Evolutionary conservation across 2,797 vertebrate species (phyloP).

Genomic region (Pseudochromis fuscus): DNA sequence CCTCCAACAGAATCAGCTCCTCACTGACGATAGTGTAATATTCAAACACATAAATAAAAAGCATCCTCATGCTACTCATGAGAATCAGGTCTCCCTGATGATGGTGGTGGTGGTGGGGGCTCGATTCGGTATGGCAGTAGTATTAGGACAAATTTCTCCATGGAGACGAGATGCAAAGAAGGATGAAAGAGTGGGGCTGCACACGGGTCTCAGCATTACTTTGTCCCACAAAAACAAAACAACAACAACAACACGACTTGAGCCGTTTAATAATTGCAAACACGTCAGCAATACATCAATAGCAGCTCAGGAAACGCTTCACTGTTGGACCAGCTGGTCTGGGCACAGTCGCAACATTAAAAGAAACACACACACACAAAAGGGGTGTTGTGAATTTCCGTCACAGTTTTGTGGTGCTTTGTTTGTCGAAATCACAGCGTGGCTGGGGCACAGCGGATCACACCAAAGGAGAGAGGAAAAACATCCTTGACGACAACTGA

Average conservation of each 20-base stretch:
- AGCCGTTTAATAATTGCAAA: slow-evolving; percentile 37
- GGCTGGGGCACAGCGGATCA: slow-evolving; percentile 56
- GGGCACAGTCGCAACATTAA: slow-evolving; percentile 22
- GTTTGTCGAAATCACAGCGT: slow-evolving; percentile 56
- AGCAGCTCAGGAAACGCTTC: slow-evolving; percentile 49
- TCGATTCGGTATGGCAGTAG: not conserved
- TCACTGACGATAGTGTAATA: slow-evolving; percentile 24
- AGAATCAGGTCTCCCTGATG: slow-evolving; percentile 15
- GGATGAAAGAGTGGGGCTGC: not conserved
- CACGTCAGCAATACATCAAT: slow-evolving; percentile 10
- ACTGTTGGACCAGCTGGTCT: slow-evolving; percentile 42
- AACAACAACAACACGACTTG: not conserved
- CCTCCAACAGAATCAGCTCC: not conserved
- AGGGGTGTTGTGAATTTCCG: slow-evolving; percentile 47
- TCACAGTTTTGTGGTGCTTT: slow-evolving; percentile 62
- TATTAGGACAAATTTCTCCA: slow-evolving; percentile 23
- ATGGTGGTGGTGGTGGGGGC: slow-evolving; percentile 1
- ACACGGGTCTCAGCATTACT: slow-evolving; percentile 2
- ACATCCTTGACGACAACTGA: slow-evolving; percentile 77
- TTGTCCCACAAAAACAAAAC: slow-evolving; percentile 13
- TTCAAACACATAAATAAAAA: slow-evolving; percentile 23
- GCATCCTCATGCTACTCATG: slow-evolving; percentile 9
- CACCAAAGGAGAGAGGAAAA: slow-evolving; percentile 66
- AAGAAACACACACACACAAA: slow-evolving; percentile 30
- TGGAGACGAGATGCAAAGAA: slow-evolving; percentile 21